Evolutionary conservation across 2,113 vertebrate species (phyloP).

Genomic region (Bubalus kerabau): DNA sequence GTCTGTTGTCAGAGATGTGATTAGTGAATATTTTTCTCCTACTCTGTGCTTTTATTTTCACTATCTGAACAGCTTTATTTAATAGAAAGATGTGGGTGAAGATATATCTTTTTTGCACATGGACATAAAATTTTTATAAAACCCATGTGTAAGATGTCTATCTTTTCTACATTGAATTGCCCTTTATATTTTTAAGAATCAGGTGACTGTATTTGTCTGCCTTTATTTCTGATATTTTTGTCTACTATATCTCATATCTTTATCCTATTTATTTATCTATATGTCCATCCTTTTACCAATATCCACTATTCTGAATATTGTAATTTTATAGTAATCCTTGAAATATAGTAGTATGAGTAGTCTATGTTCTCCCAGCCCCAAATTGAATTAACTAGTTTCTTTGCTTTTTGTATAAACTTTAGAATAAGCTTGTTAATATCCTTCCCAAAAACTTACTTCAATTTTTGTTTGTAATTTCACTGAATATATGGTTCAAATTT

Average conservation of each 20-base stretch:
- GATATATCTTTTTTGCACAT: neutral
- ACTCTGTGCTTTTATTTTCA: neutral
- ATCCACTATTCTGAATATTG: neutral
- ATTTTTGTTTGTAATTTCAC: neutral
- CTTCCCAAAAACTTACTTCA: neutral
- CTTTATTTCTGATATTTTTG: neutral
- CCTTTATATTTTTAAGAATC: neutral
- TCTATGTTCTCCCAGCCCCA: neutral
- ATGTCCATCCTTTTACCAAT: neutral
- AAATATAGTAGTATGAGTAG: neutral
- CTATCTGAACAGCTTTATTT: neutral
- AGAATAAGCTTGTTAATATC: neutral
- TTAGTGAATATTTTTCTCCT: neutral
- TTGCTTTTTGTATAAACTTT: neutral
- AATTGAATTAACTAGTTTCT: neutral
- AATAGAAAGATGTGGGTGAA: neutral
- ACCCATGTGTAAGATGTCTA: no score
- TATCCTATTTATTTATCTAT: neutral
- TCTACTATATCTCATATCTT: neutral
- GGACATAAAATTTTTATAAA: neutral
- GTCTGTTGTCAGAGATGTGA: neutral
- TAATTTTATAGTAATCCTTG: neutral
- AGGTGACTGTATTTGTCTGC: neutral
- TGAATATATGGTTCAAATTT: neutral
- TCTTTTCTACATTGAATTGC: neutral